Conservation (phyloP, 2,797 vertebrate genomes). For the Gymnothorax javanicus region DNA sequence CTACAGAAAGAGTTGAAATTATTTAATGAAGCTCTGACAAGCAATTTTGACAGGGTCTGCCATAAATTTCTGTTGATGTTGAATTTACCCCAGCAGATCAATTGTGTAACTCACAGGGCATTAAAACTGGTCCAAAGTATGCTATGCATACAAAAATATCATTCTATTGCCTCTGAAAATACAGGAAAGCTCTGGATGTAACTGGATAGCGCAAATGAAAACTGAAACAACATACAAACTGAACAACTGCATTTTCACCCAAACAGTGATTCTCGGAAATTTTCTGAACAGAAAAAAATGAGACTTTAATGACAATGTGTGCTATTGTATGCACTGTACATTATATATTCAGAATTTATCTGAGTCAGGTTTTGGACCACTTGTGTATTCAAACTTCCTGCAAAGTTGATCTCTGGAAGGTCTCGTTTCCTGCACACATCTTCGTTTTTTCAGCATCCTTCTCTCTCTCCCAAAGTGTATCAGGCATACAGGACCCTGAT, state of each 20-base stretch:
- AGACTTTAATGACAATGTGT: neutral
- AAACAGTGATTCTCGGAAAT: neutral
- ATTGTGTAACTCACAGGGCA: neutral
- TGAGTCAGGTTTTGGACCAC: neutral
- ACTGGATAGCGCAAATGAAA: neutral
- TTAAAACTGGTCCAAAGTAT: neutral
- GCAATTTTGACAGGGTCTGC: neutral
- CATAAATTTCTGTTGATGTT: neutral
- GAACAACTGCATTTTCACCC: neutral
- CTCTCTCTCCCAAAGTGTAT: neutral
- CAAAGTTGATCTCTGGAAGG: neutral
- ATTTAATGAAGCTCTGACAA: neutral
- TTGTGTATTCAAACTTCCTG: neutral
- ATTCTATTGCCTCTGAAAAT: neutral
- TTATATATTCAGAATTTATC: neutral
- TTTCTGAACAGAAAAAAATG: neutral
- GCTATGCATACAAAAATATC: neutral
- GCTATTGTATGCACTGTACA: neutral
- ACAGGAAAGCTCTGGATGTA: neutral
- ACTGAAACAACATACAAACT: neutral
- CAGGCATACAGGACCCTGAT: neutral
- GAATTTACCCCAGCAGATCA: neutral
- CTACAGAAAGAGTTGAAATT: neutral
- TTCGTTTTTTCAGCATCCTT: neutral
- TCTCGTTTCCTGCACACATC: neutral